phyloP scores from a whole-genome alignment of 1,140 invertebrate genomes.

The Tetranychus cinnabarinus region DNA sequence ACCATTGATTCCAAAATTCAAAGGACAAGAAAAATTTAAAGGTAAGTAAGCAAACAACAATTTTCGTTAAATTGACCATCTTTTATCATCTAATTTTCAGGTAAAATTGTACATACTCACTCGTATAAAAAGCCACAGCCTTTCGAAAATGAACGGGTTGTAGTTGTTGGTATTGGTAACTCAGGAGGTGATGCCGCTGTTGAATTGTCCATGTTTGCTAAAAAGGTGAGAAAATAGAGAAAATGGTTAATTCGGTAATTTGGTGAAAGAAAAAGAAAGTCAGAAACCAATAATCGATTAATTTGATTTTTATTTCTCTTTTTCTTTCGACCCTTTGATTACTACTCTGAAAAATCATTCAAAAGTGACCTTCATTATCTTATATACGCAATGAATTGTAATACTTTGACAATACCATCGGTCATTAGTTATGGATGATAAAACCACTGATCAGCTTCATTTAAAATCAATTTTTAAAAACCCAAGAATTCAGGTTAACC shows the following conservation, averaged over 20 bases:
- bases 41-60: not conserved
- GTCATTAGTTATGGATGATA: no score
- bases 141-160: conserved; percentile 21
- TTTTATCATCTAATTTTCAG: not conserved
- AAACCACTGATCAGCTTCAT: no score
- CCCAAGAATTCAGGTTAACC: no score
- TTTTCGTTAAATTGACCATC: not conserved
- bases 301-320: no score
- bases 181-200: conserved; percentile 23
- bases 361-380: no score
- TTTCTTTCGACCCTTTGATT: no score
- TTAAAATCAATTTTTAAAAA: no score
- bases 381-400: no score
- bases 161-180: conserved; percentile 31
- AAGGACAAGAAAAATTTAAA: conserved; percentile 14
- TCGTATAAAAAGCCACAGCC: conserved; percentile 19
- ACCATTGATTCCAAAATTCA: conserved; percentile 17
- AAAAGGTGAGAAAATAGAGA: not conserved
- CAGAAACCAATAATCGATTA: no score
- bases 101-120: conserved; percentile 23
- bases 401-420: no score
- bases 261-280: no score
- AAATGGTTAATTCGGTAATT: not conserved
- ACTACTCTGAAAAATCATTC: no score
- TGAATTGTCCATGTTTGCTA: conserved; percentile 11